These are phyloP conservation scores for Coracias cyanogaster DNA, from an alignment of 2,797 vertebrate species.

Conservation along the genomic window DNA sequence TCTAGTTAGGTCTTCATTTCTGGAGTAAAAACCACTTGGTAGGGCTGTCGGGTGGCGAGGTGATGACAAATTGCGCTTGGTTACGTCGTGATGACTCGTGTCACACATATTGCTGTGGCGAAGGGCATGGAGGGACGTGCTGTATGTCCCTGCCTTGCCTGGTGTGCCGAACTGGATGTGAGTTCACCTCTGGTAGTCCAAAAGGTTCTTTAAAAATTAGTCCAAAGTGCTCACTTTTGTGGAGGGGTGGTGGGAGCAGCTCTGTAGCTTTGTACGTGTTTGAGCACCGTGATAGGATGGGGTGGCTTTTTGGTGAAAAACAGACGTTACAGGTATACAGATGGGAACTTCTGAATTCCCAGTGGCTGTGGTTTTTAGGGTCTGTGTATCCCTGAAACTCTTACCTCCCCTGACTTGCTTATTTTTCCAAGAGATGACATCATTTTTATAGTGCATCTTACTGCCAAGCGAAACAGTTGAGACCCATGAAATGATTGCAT, in stretches of 20 bases:
- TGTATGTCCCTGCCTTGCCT: not conserved
- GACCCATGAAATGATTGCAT: slow-evolving; percentile 40
- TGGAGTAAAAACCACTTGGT: not conserved
- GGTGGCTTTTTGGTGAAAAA: not conserved
- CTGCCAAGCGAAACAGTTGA: slow-evolving; percentile 53
- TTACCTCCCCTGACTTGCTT: not conserved
- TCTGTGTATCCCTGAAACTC: not conserved
- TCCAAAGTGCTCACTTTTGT: not conserved
- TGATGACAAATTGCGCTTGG: not conserved
- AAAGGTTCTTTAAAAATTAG: not conserved
- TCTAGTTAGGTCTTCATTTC: not conserved
- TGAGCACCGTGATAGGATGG: not conserved
- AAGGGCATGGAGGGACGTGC: not conserved
- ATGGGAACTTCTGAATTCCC: not conserved
- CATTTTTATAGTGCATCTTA: slow-evolving; percentile 17
- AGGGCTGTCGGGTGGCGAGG: not conserved
- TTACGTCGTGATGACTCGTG: not conserved
- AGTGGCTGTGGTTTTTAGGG: not conserved
- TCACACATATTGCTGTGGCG: accelerated
- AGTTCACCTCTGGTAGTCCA: not conserved
- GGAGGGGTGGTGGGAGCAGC: not conserved
- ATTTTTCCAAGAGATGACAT: slow-evolving; percentile 29
- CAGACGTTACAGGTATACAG: not conserved
- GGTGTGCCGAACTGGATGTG: not conserved
- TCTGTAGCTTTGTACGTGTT: not conserved